phyloP scores from a whole-genome alignment of 37 sponge, comb jelly and placozoan species.

The Halisarca cf. caerulea region DNA sequence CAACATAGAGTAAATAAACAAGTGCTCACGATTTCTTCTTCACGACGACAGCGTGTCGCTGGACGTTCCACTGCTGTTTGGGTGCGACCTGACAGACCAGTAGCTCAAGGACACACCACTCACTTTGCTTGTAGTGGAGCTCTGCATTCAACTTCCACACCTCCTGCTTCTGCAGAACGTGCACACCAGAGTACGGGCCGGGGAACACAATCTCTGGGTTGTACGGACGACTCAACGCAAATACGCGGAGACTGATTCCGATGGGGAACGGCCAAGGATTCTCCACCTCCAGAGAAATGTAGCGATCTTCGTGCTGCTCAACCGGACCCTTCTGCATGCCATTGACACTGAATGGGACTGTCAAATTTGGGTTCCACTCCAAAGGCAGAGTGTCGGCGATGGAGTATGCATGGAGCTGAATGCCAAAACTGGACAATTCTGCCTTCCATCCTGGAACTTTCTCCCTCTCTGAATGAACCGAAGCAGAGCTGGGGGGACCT shows the following conservation, averaged over 20 bases:
- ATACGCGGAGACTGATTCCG: conserved; percentile 16
- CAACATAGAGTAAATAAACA: too few relatives aligned
- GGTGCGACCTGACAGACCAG: conserved; percentile 10
- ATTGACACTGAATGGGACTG: not conserved
- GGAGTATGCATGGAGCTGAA: conserved; percentile 1
- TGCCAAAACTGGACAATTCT: conserved; percentile 1
- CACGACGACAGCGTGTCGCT: conserved; percentile 1
- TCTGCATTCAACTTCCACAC: conserved; percentile 7
- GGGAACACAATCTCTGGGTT: conserved; percentile 26
- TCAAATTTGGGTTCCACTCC: conserved; percentile 8
- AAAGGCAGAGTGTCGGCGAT: too few relatives aligned
- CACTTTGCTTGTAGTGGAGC: conserved; percentile 1
- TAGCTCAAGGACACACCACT: conserved; percentile 18
- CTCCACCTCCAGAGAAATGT: not conserved
- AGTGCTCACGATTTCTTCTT: not conserved
- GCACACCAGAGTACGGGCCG: not conserved
- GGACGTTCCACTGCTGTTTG: conserved; percentile 18
- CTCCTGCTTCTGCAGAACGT: not conserved
- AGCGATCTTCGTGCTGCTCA: not conserved
- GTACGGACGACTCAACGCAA: conserved; percentile 15
- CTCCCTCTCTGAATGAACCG: not conserved
- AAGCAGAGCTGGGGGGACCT: too few relatives aligned
- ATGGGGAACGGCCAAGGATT: conserved; percentile 22
- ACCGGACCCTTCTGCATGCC: not conserved
- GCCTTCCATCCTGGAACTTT: not conserved